phyloP scores from a whole-genome alignment of 1,140 invertebrate genomes.

The Eubasilissa regina region DNA sequence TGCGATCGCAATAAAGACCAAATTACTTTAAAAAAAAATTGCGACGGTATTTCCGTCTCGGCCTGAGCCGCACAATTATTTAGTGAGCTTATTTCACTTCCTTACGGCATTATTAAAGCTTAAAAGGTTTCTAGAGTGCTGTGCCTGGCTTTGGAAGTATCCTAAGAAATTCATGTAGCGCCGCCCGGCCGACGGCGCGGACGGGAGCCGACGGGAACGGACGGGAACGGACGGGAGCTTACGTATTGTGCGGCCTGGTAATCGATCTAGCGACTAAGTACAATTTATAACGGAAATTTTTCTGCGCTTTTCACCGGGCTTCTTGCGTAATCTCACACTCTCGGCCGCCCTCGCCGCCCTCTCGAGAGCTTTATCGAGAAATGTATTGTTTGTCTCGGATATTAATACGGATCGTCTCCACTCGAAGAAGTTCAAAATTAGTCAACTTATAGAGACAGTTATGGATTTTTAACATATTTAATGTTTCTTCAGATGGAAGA shows the following conservation, averaged over 20 bases:
- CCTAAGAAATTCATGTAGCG: conserved; percentile 49
- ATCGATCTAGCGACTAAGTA: conserved; percentile 52
- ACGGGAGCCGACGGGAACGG: too few relatives aligned
- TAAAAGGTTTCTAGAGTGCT: conserved; percentile 57
- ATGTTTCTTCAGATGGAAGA: too few relatives aligned
- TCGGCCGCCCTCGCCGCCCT: conserved; percentile 23
- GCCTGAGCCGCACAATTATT: conserved; percentile 50
- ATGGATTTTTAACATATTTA: too few relatives aligned
- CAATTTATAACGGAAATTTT: conserved; percentile 50
- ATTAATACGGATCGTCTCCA: conserved; percentile 15
- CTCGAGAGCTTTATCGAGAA: conserved; percentile 27
- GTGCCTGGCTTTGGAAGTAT: conserved; percentile 39
- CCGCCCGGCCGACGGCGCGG: conserved; percentile 13
- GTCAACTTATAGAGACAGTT: too few relatives aligned
- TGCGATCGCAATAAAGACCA: too few relatives aligned
- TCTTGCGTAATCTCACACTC: conserved; percentile 38
- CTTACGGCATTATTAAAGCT: conserved; percentile 59
- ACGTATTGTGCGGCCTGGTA: conserved; percentile 45
- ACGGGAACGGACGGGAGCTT: conserved; percentile 9
- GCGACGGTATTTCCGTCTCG: background rate
- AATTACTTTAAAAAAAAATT: background rate
- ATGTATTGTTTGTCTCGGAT: conserved; percentile 29
- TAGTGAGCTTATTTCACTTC: conserved; percentile 58
- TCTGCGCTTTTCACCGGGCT: conserved; percentile 23
- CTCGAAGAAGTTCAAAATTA: too few relatives aligned